phyloP scores from a whole-genome alignment of 2,113 vertebrate genomes.

The Elaphurus davidianus region DNA sequence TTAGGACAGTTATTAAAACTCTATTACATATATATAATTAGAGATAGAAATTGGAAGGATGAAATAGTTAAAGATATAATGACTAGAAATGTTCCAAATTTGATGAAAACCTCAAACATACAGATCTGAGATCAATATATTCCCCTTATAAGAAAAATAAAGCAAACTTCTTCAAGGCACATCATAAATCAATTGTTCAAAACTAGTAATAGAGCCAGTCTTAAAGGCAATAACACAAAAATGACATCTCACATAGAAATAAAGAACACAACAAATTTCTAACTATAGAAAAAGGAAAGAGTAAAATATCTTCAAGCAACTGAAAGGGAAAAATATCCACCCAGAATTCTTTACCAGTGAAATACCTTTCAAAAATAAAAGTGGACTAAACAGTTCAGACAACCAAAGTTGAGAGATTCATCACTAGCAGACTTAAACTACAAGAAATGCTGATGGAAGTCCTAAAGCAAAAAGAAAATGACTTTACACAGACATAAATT shows the following conservation, averaged over 20 bases:
- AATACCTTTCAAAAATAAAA: not conserved
- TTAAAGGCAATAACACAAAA: not conserved
- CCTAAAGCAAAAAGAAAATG: not conserved
- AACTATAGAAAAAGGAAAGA: not conserved
- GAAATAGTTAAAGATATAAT: not conserved
- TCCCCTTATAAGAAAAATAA: not conserved
- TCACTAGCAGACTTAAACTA: not conserved
- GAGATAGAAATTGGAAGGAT: not conserved
- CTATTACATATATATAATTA: not conserved
- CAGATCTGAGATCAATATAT: not conserved
- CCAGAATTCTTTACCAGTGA: not conserved
- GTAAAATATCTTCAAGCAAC: not conserved
- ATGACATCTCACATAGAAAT: not conserved
- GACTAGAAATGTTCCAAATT: not conserved
- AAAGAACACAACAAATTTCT: not conserved
- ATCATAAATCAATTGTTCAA: not conserved
- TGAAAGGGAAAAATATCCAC: not conserved
- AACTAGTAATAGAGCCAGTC: not conserved
- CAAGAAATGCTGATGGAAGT: not conserved
- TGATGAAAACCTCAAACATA: not conserved
- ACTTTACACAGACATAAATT: not conserved
- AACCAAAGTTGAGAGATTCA: not conserved
- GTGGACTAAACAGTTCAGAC: not conserved
- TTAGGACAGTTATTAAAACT: not conserved
- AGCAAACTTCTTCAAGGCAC: not conserved